phyloP scores from a whole-genome alignment of 2,888 invertebrate genomes.

The Orthosia incerta region DNA sequence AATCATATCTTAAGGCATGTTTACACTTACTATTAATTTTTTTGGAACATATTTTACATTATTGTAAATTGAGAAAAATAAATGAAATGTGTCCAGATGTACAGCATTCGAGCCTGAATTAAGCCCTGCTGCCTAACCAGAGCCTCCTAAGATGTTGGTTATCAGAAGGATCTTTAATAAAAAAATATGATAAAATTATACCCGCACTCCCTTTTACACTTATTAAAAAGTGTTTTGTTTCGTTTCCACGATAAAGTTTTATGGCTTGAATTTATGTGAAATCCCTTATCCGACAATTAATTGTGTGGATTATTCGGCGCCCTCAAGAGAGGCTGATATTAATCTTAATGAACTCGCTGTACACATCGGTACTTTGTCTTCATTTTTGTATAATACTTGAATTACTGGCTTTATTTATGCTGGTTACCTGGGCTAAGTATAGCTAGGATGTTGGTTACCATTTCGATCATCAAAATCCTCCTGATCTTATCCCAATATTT shows the following conservation, averaged over 20 bases:
- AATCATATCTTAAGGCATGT: too few relatives aligned
- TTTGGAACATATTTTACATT: too few relatives aligned
- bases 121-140: too few relatives aligned
- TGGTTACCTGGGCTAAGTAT: background rate
- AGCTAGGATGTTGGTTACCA: background rate
- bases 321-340: slow-evolving; percentile 64
- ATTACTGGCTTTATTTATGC: slow-evolving; percentile 3
- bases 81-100: too few relatives aligned
- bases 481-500: too few relatives aligned
- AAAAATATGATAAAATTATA: slow-evolving; percentile 5
- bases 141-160: too few relatives aligned
- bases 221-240: slow-evolving; percentile 47
- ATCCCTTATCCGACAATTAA: slow-evolving; percentile 61
- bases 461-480: background rate
- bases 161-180: too few relatives aligned
- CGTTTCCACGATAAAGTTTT: slow-evolving; percentile 52
- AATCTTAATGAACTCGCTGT: slow-evolving; percentile 65
- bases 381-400: slow-evolving; percentile 50
- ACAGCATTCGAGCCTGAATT: too few relatives aligned
- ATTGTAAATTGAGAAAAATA: too few relatives aligned
- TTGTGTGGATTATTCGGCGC: slow-evolving; percentile 63
- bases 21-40: too few relatives aligned
- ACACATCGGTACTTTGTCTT: slow-evolving; percentile 54
- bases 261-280: slow-evolving; percentile 54
- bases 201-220: slow-evolving; percentile 24